These are phyloP conservation scores for Xiphorhynchus elegans DNA, from an alignment of 2,113 vertebrate species.

Conservation along the genomic window DNA sequence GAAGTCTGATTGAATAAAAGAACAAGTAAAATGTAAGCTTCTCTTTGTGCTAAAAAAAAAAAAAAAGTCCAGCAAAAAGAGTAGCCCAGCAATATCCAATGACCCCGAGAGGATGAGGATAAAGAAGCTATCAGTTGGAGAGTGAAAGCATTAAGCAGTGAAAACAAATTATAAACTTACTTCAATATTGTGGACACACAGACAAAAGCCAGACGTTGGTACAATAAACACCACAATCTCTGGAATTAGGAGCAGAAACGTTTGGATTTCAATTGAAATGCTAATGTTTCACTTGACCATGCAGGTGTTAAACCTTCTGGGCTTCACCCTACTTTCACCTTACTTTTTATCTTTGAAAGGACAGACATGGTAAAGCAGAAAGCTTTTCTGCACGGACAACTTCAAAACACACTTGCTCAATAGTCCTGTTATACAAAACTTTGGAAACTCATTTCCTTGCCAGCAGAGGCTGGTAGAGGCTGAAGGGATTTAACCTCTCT, in stretches of 20 bases:
- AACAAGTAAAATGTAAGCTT: not conserved
- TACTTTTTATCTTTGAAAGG: not conserved
- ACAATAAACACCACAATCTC: not conserved
- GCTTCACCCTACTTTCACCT: not conserved
- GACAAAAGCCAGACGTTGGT: slow-evolving; percentile 43
- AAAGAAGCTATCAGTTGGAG: not conserved
- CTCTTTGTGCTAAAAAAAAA: not conserved
- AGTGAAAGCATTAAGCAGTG: not conserved
- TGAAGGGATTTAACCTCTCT: not conserved
- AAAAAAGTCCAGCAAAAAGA: not conserved
- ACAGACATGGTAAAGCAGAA: not conserved
- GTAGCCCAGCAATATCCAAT: not conserved
- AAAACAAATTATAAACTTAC: slow-evolving; percentile 16
- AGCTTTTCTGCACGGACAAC: not conserved
- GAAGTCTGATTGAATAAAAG: not conserved
- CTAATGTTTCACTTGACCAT: not conserved
- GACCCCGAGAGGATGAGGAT: not conserved
- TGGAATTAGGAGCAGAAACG: not conserved
- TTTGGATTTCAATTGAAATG: not conserved
- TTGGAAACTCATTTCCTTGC: not conserved
- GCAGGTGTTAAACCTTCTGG: not conserved
- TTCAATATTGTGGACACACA: not conserved
- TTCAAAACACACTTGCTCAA: not conserved
- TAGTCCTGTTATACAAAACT: not conserved
- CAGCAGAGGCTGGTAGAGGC: not conserved